Base-by-base conservation (phyloP, 1,140 invertebrate genomes). In the Papilio dardanus region DNA sequence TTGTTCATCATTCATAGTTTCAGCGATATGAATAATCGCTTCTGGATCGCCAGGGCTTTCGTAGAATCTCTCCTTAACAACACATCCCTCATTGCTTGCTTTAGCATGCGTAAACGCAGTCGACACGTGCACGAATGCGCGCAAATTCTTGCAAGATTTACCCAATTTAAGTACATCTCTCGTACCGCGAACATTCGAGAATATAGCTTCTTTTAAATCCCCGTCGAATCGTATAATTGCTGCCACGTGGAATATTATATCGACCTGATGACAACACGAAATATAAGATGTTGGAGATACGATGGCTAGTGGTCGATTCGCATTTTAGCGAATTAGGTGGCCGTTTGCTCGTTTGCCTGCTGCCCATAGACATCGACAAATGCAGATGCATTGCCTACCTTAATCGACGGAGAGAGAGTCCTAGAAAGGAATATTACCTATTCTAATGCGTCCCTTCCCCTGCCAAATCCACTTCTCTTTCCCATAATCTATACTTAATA, bases 141-240 rank as follows among this genome's bases (percentile, higher is more conserved):
- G 71, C 0, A 80, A 74, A 12, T 77, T 74, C 30, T 75, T 81
- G 37, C 77, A 81, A n/a, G 16, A 67, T 31, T 42, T 77, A 16
- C 42, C 80, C 0, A 81, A 80, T 28, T 93, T 88, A 3, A 96
- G 83, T 83, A 96, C 94, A 46, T 95, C 93, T 82, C 95, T 94
- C 8, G 95, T 95, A 7, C 95, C 94, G 37, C 93, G 83, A 0
- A 95, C 93, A 84, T 96, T 95, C 28, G 95, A 94, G 62, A 92
- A 90, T 3, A 95, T 88, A 1, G 94, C 93, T 30, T 87, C 81
- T 89, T 95, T 95, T 6, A 98, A 86, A 71, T 96, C 95, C 89
- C 98, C 97, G 88, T 97, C 96, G 85, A 98, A 97, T 40, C 96
- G 58, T 0, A 74, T 68, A 6, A 76, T 80, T 0, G 80, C 80